Evolutionary conservation across 2,113 vertebrate species (phyloP).

Genomic region (Crotalus viridis): DNA sequence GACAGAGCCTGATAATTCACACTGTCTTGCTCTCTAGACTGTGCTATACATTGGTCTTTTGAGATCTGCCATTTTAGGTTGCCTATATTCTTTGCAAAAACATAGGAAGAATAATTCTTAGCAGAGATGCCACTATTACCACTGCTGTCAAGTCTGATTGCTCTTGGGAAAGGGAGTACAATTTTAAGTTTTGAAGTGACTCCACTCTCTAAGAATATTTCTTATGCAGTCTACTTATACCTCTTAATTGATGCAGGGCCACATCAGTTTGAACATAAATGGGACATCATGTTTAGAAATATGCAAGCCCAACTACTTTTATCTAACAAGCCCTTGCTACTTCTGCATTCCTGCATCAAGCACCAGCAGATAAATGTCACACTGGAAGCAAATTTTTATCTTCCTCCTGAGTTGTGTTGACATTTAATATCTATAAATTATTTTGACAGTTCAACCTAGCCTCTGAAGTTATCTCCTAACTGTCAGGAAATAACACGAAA

Average conservation of each 20-base stretch:
- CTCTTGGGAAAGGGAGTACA: conserved; percentile 62
- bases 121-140: conserved; percentile 47
- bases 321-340: conserved; percentile 61
- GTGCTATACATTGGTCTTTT: neutral
- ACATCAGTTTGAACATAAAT: conserved; percentile 72
- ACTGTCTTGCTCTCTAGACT: neutral
- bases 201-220: conserved; percentile 62
- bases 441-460: conserved; percentile 65
- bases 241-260: conserved; percentile 72
- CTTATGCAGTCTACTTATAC: conserved; percentile 68
- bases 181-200: conserved; percentile 69
- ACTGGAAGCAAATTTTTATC: conserved; percentile 68
- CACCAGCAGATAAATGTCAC: conserved; percentile 68
- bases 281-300: conserved; percentile 73
- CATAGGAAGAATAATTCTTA: conserved; percentile 42
- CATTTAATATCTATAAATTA: conserved; percentile 71
- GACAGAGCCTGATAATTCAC: neutral
- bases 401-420: conserved; percentile 62
- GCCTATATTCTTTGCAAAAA: conserved; percentile 40
- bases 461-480: conserved; percentile 59
- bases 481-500: conserved; percentile 66
- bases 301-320: conserved; percentile 59
- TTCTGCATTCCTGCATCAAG: conserved; percentile 72
- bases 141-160: conserved; percentile 53
- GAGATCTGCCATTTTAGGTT: conserved; percentile 16